A percentile compares a stretch with the other conserved stretches of the same genome.
These are phyloP conservation scores for Drosophila yooni DNA, from an alignment of 2,888 invertebrate genomes.

Conservation along the genomic window DNA sequence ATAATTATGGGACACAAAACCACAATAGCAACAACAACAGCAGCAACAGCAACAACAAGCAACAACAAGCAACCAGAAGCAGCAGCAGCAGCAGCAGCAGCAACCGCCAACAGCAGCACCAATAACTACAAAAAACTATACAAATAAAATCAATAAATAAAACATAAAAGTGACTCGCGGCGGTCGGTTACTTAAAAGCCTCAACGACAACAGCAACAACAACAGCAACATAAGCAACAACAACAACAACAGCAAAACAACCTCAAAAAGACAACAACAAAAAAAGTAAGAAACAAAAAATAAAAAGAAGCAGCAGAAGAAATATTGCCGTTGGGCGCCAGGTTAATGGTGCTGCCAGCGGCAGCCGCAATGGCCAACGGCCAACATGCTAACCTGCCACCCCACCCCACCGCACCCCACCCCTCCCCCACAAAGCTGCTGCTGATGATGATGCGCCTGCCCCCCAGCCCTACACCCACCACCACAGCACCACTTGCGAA, in stretches of 20 bases:
- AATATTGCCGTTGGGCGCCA: conserved; percentile 45
- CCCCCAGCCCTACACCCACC: not conserved
- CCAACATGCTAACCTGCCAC: conserved; percentile 11
- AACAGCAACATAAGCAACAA: not conserved
- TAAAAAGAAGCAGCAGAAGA: conserved; percentile 12
- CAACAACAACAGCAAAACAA: not conserved
- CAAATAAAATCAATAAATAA: conserved; percentile 76
- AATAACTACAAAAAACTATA: conserved; percentile 33
- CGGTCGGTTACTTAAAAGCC: conserved; percentile 67
- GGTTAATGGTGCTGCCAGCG: conserved; percentile 50
- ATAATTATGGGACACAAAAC: conserved; percentile 75
- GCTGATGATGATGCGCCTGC: conserved; percentile 1
- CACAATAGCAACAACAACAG: conserved; percentile 54
- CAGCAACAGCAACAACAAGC: conserved; percentile 20
- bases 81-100: conserved; percentile 19
- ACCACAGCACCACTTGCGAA: not conserved
- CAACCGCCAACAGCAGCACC: conserved; percentile 4
- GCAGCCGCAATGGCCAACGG: conserved; percentile 19
- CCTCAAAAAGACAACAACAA: not conserved
- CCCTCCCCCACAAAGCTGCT: not conserved
- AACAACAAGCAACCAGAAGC: conserved; percentile 14
- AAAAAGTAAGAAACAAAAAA: conserved; percentile 6
- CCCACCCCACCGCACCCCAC: not conserved
- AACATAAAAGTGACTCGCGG: conserved; percentile 69
- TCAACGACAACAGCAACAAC: conserved; percentile 6